Percentiles rank a stretch among this genome's conserved stretches.
Conservation (phyloP, 2,797 vertebrate genomes). For the Sarcoramphus papa region DNA sequence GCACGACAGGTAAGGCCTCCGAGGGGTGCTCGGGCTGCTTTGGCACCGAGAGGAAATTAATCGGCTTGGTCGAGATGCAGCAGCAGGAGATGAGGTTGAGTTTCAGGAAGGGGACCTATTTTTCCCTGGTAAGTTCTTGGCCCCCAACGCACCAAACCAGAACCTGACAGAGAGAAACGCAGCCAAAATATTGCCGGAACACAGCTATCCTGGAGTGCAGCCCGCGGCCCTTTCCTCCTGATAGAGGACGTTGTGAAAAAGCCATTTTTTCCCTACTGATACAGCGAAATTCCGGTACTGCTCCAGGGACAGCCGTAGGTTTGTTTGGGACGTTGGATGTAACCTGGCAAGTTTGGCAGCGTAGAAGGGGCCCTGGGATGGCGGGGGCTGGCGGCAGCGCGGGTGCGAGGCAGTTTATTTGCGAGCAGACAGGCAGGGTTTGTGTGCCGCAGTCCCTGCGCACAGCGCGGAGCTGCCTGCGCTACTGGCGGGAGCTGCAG, state of each 20-base stretch:
- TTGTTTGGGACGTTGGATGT: not conserved
- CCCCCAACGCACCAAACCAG: not conserved
- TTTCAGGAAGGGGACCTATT: not conserved
- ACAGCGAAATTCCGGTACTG: not conserved
- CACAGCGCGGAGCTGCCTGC: not conserved
- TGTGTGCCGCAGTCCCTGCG: rapidly evolving
- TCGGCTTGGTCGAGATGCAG: not conserved
- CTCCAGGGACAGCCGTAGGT: not conserved
- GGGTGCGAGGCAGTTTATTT: rapidly evolving
- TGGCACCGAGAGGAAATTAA: too few relatives aligned
- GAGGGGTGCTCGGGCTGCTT: not conserved
- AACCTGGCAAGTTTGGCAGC: not conserved
- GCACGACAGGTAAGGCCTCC: conserved; percentile 35
- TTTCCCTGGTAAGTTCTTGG: not conserved
- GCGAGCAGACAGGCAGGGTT: too few relatives aligned
- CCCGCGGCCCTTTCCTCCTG: not conserved
- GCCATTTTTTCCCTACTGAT: not conserved
- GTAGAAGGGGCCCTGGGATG: not conserved
- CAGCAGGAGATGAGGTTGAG: not conserved
- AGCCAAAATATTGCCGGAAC: not conserved
- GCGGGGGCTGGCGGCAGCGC: rapidly evolving
- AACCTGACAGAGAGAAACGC: not conserved
- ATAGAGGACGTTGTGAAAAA: not conserved
- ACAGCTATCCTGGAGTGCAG: not conserved
- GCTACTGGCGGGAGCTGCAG: not conserved